Evolutionary conservation across 1,140 invertebrate genomes (phyloP), one percentile per base, ranked within the genome.

Genomic region (Drosophila sturtevanti): DNA sequence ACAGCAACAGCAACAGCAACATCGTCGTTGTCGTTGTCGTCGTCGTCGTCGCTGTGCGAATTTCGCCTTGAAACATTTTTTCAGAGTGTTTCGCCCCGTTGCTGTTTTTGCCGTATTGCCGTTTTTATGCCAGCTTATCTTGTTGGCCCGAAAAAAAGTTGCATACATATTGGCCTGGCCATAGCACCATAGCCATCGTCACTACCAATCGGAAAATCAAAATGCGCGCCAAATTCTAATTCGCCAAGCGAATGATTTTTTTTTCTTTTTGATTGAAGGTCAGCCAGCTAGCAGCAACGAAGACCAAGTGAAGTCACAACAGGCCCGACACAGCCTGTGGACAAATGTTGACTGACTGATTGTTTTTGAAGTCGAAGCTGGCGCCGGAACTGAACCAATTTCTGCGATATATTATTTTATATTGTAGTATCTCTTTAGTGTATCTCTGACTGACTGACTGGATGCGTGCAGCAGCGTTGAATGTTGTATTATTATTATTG

Each of bases 11-110:
- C 41, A 44, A 44, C 41, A 18, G 1, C 1, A 4, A 2, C 24
- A 4, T 31, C 6, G 27, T 44, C 41, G 41, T 51, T 61, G 51
- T 66, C 65, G 68, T 24, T 2, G 24, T 24, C 24, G 24, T 31
- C 6, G 27, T 44, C 41, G 41, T 51, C 64, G 51, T 66, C 65
- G 68, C 44, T 79, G 56, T 72, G 71, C 77, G 74, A 82, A 78
- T 90, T 90, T 90, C 75, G 87, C 87, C 87, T 90, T 90, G 87
- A 90, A 90, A 90, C 87, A 90, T 90, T 90, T 85, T 68, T 72
- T 77, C 61, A 54, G 62, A 63, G 63, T 37, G 56, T 64, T 59
- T 58, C 35, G 61, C 62, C 55, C 18, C 58, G 31, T 31, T 62
- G 55, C 38, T 41, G 55, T 18, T 55, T 31, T 59, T 64, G 48